Evolutionary conservation across 2,113 vertebrate species (phyloP).

Genomic region (Bagarius yarrelli): DNA sequence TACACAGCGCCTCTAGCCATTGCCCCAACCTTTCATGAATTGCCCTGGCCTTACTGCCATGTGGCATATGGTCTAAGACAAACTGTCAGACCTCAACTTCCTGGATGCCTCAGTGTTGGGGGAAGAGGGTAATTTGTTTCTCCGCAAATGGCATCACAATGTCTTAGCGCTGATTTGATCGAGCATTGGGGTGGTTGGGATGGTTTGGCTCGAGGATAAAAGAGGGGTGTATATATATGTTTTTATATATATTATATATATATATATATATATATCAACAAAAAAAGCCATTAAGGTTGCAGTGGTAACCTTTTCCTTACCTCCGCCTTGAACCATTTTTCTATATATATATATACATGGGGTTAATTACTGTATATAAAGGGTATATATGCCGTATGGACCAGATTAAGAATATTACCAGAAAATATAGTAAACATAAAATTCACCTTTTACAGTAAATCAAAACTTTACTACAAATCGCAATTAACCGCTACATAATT

Average conservation of each 20-base stretch:
- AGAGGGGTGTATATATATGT: conserved; percentile 37
- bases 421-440: neutral
- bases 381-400: neutral
- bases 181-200: conserved; percentile 54
- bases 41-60: conserved; percentile 74
- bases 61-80: conserved; percentile 79
- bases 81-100: conserved; percentile 71
- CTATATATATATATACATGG: too few relatives aligned
- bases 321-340: too few relatives aligned
- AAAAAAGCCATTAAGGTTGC: too few relatives aligned
- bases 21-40: conserved; percentile 67
- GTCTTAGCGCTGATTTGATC: conserved; percentile 72
- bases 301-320: too few relatives aligned
- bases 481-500: neutral
- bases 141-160: conserved; percentile 69
- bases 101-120: conserved; percentile 45
- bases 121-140: conserved; percentile 67
- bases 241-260: conserved; percentile 17
- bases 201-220: conserved; percentile 11
- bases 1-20: conserved; percentile 64
- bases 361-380: too few relatives aligned
- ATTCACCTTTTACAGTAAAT: neutral
- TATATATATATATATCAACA: too few relatives aligned
- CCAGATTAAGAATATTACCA: neutral
- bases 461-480: neutral